Evolutionary conservation across 2,888 invertebrate genomes (phyloP), one percentile per base, ranked within the genome.

Genomic region (Epinotia nisella): DNA sequence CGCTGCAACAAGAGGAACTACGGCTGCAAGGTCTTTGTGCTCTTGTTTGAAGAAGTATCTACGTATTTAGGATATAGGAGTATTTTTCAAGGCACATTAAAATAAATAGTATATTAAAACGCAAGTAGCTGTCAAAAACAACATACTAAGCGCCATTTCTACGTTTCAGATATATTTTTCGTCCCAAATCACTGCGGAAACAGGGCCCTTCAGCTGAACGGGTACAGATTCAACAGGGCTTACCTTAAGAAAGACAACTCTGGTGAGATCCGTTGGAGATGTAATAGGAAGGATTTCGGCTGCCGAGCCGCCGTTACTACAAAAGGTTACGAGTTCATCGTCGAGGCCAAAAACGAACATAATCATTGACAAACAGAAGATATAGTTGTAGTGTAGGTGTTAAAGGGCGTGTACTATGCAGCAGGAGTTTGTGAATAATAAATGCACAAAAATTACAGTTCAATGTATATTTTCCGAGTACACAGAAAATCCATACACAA

Each of bases 221-320:
- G 71, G 5, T 41, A 60, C 41, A 71, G 53, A 24, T 66, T 53
- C 41, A 71, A 71, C 53, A 71, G 53, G 53, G 17, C 53, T 11
- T 71, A 71, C 4, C 41, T 45, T 15, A 71, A 39, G 66, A 71
- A 45, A 41, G 59, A 71, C 24, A 41, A 24, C 1, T 66, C 70
- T 7, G 70, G 71, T 15, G 41, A 41, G 11, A 71, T 71, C 1
- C 29, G 24, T 5, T 71, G 79, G 79, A 75, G 76, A 49, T 85
- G 85, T 71, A 76, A 77, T 11, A 81, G 78, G 73, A 80, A 82
- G 45, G 82, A 82, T 51, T 67, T 61, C 39, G 84, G 84, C 21
- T 86, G 86, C 59, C 64, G 73, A n/a, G 79, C 68, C 17, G 15
- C 51, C 3, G 72, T 72, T 11, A 62, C 17, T 35, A 62, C 72